Base-by-base conservation (phyloP, 1,140 invertebrate genomes). In the Trypoxylus dichotomus region DNA sequence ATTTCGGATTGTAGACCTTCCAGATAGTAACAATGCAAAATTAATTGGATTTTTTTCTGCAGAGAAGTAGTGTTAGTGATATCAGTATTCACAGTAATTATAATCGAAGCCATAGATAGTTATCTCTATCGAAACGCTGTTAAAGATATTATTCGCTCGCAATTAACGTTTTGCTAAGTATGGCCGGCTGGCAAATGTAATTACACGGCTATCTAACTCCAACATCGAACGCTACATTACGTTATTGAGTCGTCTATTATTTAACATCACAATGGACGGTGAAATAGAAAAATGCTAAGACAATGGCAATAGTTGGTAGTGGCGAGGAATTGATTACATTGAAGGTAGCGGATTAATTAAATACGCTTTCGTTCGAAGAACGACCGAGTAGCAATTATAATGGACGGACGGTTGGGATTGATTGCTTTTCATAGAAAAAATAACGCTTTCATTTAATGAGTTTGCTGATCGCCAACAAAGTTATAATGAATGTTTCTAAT, bases 161-260 rank as follows among this genome's bases (percentile, higher is more conserved):
- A 68, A 68, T 68, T 29, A 68, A 27, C 60, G 60, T 54, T 54
- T n/a, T 54, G 19, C 15, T 15, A 19, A 19, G 47, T 27, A 68
- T 27, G 60, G 27, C 24, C 24, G 21, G 21, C 13, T 68, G 11
- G 60, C 60, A 29, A 68, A 68, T 68, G 27, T 68, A 68, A 68
- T 68, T 68, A 68, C 27, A 68, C 60, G 60, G 24, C 60, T 68
- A 25, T 68, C 21, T 25, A 29, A 24, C 27, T 68, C 24, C 24
- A 27, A 68, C 60, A 29, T 27, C 60, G 24, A 68, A 29, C 60
- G 19, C 0, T 19, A n/a, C 15, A n/a, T 54, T 54, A 54, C 24
- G 13, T 68, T 68, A 68, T 68, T 13, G 11, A 68, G 19, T 29
- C 21, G 27, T 68, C 60, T 68, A 68, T 68, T 68, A 68, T 68